Conservation (phyloP, 2,888 invertebrate genomes). For the Capitulum mitella region DNA sequence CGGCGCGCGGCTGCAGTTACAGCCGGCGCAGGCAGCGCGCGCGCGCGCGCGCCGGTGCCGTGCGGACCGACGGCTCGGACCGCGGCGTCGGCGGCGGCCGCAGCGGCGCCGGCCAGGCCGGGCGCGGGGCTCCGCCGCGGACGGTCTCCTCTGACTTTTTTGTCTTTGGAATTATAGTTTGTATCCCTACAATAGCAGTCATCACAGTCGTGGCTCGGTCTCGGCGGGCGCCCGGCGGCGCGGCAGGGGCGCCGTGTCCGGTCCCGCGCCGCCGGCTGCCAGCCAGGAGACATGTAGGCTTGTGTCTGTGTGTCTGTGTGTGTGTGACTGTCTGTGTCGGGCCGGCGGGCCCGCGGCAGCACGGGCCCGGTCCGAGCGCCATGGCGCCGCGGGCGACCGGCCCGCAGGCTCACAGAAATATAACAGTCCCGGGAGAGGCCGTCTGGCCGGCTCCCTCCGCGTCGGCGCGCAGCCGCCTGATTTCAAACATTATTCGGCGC, state of each 20-base stretch:
- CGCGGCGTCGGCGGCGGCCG: neutral
- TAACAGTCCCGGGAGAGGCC: neutral
- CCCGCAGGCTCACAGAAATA: neutral
- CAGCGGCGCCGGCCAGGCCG: neutral
- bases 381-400: neutral
- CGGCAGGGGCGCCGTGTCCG: neutral
- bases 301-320: too few species aligned
- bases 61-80: neutral
- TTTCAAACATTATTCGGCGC: neutral
- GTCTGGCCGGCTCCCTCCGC: neutral
- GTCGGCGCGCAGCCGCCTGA: neutral
- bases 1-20: neutral
- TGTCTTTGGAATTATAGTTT: conserved; percentile 1
- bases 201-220: conserved; percentile 1
- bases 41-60: neutral
- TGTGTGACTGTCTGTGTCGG: neutral
- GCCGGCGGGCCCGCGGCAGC: neutral
- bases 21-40: neutral
- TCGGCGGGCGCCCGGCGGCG: neutral
- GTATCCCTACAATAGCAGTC: conserved; percentile 1
- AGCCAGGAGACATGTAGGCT: neutral
- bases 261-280: neutral
- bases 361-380: too few species aligned
- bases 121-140: neutral
- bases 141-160: neutral